Percentiles rank a stretch among this genome's conserved stretches.
Conservation (phyloP, 2,113 vertebrate species). For the Gallinago media region DNA sequence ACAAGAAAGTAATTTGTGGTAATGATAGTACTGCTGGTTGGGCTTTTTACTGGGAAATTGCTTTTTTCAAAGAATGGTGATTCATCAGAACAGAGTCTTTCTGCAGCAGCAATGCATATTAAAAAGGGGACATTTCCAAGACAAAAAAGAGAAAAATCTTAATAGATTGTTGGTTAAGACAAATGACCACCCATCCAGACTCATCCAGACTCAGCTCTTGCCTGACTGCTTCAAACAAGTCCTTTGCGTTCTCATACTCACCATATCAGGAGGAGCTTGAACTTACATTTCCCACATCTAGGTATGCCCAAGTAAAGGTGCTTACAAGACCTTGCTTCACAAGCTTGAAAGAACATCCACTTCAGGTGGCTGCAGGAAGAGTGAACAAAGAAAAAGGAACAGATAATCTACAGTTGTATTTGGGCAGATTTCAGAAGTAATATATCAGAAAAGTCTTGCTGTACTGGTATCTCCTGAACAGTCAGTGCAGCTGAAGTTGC, state of each 20-base stretch:
- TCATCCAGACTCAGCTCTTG: not conserved
- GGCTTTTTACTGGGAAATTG: not conserved
- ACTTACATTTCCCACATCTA: not conserved
- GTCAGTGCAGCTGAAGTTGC: not conserved
- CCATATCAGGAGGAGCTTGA: not conserved
- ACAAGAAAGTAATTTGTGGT: not conserved
- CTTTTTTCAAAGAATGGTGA: not conserved
- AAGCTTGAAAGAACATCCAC: not conserved
- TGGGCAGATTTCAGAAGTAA: not conserved
- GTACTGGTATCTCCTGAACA: not conserved
- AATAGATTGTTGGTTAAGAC: not conserved
- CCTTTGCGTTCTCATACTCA: not conserved
- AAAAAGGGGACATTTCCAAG: not conserved
- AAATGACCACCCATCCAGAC: not conserved
- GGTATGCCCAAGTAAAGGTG: not conserved
- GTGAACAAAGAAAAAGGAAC: not conserved
- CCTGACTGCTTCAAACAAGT: not conserved
- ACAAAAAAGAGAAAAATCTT: not conserved
- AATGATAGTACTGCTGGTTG: not conserved
- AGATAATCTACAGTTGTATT: not conserved
- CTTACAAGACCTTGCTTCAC: not conserved
- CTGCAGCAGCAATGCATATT: not conserved
- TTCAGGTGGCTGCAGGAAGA: not conserved
- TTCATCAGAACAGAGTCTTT: not conserved
- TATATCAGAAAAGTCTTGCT: not conserved